phyloP scores from a whole-genome alignment of 2,113 vertebrate species.

The Lepus americanus region DNA sequence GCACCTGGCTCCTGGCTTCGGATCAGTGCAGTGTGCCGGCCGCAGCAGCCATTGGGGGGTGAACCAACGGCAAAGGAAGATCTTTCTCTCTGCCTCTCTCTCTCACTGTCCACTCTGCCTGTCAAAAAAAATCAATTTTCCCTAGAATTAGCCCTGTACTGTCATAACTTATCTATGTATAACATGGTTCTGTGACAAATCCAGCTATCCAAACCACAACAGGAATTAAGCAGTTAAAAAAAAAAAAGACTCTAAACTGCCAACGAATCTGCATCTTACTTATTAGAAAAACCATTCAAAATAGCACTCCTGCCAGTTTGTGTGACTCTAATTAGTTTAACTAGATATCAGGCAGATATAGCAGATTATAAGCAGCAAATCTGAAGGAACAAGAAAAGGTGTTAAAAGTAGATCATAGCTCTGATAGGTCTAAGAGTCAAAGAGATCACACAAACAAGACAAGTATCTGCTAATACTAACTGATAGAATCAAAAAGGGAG shows the following conservation, averaged over 20 bases:
- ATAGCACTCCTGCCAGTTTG: constrained; percentile 1
- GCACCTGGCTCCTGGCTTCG: no score
- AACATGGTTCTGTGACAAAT: constrained; percentile 33
- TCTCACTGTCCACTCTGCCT: no score
- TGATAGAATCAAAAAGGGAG: no score
- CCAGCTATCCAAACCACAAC: background rate
- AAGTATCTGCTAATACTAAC: no score
- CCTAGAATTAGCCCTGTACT: background rate
- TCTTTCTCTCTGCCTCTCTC: no score
- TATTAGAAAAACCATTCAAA: constrained; percentile 20
- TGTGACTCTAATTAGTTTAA: constrained; percentile 48
- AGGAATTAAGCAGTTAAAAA: constrained; percentile 36
- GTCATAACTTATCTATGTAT: constrained; percentile 3
- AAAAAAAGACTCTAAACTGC: constrained; percentile 9
- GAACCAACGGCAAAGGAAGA: no score
- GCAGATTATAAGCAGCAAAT: constrained; percentile 27
- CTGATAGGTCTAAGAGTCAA: no score
- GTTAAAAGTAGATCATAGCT: no score
- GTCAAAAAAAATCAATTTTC: background rate
- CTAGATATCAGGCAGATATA: constrained; percentile 30
- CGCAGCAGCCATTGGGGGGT: no score
- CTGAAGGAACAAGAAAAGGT: constrained; percentile 34
- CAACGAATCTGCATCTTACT: constrained; percentile 7
- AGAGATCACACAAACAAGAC: no score
- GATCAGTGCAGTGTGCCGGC: no score